A percentile compares a stretch with the other conserved stretches of the same genome.
These are phyloP conservation scores for Microcebus jonahi DNA, from an alignment of 2,113 vertebrate genomes.

Conservation along the genomic window DNA sequence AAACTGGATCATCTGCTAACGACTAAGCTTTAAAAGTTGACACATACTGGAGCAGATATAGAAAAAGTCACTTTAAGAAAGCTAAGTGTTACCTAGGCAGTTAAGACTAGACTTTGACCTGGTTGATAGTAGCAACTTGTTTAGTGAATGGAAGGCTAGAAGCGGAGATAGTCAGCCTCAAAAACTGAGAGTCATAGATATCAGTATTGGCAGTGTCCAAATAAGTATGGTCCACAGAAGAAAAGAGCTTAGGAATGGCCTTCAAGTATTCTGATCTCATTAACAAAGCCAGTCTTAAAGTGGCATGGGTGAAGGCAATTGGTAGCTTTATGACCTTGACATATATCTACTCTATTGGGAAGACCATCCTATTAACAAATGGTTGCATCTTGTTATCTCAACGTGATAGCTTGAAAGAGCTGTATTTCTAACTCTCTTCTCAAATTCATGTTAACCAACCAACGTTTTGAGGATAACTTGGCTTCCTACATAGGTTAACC, in stretches of 20 bases:
- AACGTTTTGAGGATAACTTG: not conserved
- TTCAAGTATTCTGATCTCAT: not conserved
- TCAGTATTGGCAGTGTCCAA: not conserved
- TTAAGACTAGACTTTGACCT: not conserved
- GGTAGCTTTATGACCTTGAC: not conserved
- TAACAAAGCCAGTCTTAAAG: not conserved
- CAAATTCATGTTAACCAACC: not conserved
- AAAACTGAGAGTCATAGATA: not conserved
- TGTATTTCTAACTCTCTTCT: not conserved
- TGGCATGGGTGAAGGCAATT: not conserved
- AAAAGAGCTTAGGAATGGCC: not conserved
- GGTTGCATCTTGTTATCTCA: not conserved
- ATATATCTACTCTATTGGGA: not conserved
- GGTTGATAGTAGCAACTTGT: not conserved
- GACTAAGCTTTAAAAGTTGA: not conserved
- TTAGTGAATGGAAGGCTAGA: not conserved
- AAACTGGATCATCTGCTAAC: not conserved
- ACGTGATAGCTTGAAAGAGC: not conserved
- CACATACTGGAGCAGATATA: not conserved
- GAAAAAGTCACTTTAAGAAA: conserved; percentile 9
- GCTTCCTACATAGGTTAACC: not conserved
- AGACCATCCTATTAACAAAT: not conserved
- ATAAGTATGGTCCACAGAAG: not conserved
- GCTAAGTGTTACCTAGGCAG: not conserved
- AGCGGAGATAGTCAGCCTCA: not conserved